Evolutionary conservation across 2,113 vertebrate species (phyloP).

Genomic region (Sceloporus undulatus): DNA sequence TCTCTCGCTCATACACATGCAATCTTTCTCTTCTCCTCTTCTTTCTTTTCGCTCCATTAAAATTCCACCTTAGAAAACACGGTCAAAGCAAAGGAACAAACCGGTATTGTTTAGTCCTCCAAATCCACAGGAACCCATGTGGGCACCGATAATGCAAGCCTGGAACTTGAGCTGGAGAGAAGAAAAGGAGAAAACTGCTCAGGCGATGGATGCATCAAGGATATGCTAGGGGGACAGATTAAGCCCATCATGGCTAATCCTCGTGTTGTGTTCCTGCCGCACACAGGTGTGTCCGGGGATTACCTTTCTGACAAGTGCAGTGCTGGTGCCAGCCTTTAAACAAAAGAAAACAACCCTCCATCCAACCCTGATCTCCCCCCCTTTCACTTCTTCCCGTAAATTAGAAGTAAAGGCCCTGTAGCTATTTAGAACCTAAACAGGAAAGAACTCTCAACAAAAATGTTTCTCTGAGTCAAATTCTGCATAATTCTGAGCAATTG

Average conservation of each 20-base stretch:
- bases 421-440: conserved; percentile 36
- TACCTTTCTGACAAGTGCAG: conserved; percentile 66
- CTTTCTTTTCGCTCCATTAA: conserved; percentile 66
- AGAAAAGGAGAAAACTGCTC: conserved; percentile 44
- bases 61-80: conserved; percentile 66
- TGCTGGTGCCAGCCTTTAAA: conserved; percentile 58
- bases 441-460: neutral
- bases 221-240: conserved; percentile 70
- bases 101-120: conserved; percentile 54
- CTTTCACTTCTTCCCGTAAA: conserved; percentile 25
- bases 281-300: conserved; percentile 81
- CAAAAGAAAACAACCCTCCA: neutral
- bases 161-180: conserved; percentile 68
- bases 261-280: conserved; percentile 53
- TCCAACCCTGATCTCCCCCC: neutral
- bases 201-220: conserved; percentile 44
- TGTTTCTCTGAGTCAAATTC: conserved; percentile 12
- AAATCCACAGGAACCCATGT: neutral
- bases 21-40: neutral
- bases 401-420: conserved; percentile 42
- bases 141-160: conserved; percentile 39
- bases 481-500: neutral
- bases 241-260: conserved; percentile 66
- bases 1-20: too few relatives aligned
- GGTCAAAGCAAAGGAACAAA: conserved; percentile 69